Evolutionary conservation across 2,113 vertebrate genomes (phyloP).

Genomic region (Lamprologus callipterus): DNA sequence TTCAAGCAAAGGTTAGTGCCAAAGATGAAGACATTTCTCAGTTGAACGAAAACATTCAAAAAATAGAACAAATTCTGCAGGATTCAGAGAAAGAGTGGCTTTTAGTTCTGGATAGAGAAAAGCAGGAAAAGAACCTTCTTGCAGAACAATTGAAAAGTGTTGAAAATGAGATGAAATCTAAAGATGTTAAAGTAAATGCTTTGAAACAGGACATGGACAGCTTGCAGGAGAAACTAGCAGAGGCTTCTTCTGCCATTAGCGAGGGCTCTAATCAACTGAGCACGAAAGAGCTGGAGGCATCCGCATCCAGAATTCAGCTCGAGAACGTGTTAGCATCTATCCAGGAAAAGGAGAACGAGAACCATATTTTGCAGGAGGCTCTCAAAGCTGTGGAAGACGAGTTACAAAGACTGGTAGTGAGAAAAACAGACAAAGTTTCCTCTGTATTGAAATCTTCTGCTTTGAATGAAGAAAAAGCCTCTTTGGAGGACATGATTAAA

Average conservation of each 20-base stretch:
- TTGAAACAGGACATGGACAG: constrained; percentile 75
- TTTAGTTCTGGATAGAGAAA: constrained; percentile 70
- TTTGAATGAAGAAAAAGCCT: constrained; percentile 14
- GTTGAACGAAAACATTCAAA: constrained; percentile 68
- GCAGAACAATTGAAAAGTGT: constrained; percentile 65
- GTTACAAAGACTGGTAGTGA: constrained; percentile 37
- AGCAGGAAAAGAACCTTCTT: constrained; percentile 68
- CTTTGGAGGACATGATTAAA: constrained; percentile 39
- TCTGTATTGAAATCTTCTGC: constrained; percentile 4
- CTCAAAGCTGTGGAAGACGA: constrained; percentile 67
- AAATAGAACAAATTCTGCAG: constrained; percentile 72
- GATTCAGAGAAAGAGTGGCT: constrained; percentile 80
- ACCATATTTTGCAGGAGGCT: constrained; percentile 40
- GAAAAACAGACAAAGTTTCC: constrained; percentile 27
- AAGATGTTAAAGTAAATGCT: constrained; percentile 73
- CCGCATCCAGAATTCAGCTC: constrained; percentile 61
- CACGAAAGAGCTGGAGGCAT: constrained; percentile 52
- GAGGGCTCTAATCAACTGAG: constrained; percentile 64
- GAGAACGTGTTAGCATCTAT: constrained; percentile 66
- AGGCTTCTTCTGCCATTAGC: constrained; percentile 58
- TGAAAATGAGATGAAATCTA: constrained; percentile 70
- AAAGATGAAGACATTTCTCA: constrained; percentile 71
- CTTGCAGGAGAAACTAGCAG: constrained; percentile 70
- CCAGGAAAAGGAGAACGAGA: constrained; percentile 69
- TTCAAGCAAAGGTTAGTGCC: constrained; percentile 85